Evolutionary conservation across 2,797 vertebrate species (phyloP).

Genomic region (Periophthalmus magnuspinnatus): DNA sequence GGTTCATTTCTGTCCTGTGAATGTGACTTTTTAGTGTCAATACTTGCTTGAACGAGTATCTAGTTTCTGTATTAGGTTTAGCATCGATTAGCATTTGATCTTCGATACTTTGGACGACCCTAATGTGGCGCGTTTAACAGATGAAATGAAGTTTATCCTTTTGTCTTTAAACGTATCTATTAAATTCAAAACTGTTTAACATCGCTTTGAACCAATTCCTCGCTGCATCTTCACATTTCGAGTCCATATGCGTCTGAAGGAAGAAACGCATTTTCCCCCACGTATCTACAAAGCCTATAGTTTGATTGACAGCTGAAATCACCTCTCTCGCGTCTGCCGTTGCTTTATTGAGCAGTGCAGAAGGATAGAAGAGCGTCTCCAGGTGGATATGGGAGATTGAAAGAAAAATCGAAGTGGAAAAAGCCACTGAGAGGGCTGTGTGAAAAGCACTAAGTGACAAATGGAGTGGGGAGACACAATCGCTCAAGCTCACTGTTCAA

Average conservation of each 20-base stretch:
- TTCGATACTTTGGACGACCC: too few species aligned
- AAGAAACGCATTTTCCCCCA: conserved; percentile 1
- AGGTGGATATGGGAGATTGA: not conserved
- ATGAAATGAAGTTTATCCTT: too few species aligned
- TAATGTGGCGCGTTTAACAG: too few species aligned
- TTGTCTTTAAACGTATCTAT: too few species aligned
- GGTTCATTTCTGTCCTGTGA: too few species aligned
- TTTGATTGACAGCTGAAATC: conserved; percentile 30
- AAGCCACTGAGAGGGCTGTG: not conserved
- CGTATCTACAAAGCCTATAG: not conserved
- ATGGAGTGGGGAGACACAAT: conserved; percentile 15
- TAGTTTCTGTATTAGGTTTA: too few species aligned
- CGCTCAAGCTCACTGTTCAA: conserved; percentile 22
- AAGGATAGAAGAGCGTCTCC: not conserved
- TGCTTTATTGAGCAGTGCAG: not conserved
- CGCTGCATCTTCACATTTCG: not conserved
- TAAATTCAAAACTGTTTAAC: not conserved
- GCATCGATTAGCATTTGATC: too few species aligned
- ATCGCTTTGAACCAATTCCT: not conserved
- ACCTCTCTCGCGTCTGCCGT: not conserved
- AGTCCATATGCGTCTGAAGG: not conserved
- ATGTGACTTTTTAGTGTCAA: too few species aligned
- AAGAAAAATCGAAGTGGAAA: conserved; percentile 13
- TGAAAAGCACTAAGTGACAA: conserved; percentile 33
- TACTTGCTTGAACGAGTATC: too few species aligned